Evolutionary conservation across 2,888 invertebrate species (phyloP).

Genomic region (Pseudanteris insignis): DNA sequence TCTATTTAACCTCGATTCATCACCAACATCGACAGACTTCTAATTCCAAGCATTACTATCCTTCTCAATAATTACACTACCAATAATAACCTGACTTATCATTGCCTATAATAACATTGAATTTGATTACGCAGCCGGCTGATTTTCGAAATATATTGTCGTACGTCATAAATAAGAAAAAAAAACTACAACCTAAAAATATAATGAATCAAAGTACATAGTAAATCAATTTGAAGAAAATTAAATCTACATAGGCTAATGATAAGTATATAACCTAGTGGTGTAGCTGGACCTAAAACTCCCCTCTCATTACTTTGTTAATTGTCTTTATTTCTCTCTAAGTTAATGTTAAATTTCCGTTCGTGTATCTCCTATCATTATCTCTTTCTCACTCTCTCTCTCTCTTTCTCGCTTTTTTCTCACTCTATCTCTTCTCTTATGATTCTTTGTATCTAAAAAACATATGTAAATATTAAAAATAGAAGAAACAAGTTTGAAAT

Average conservation of each 20-base stretch:
- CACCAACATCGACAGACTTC: constrained; percentile 32
- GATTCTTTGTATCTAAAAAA: constrained; percentile 47
- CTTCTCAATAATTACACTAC: constrained; percentile 2
- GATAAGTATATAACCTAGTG: constrained; percentile 53
- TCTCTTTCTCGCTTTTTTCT: constrained; percentile 26
- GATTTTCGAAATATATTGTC: too few relatives aligned
- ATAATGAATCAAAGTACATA: too few relatives aligned
- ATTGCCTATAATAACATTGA: constrained; percentile 19
- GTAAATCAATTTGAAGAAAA: too few relatives aligned
- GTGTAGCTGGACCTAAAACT: constrained; percentile 66
- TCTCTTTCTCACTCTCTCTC: constrained; percentile 23
- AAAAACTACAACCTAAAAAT: too few relatives aligned
- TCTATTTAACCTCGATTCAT: constrained; percentile 38
- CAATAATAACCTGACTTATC: constrained; percentile 8
- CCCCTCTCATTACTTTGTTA: constrained; percentile 49
- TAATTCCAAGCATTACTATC: constrained; percentile 21
- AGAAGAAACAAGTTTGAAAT: constrained; percentile 12
- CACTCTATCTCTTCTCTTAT: constrained; percentile 21
- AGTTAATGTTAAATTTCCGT: constrained; percentile 48
- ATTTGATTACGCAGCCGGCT: too few relatives aligned
- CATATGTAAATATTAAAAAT: constrained; percentile 25
- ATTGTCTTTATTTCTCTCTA: constrained; percentile 45
- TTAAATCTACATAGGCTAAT: too few relatives aligned
- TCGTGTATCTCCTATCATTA: constrained; percentile 43
- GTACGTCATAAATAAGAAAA: too few relatives aligned